These are phyloP conservation scores for Nothura maculosa DNA, from an alignment of 2,797 vertebrate species.

Conservation along the genomic window DNA sequence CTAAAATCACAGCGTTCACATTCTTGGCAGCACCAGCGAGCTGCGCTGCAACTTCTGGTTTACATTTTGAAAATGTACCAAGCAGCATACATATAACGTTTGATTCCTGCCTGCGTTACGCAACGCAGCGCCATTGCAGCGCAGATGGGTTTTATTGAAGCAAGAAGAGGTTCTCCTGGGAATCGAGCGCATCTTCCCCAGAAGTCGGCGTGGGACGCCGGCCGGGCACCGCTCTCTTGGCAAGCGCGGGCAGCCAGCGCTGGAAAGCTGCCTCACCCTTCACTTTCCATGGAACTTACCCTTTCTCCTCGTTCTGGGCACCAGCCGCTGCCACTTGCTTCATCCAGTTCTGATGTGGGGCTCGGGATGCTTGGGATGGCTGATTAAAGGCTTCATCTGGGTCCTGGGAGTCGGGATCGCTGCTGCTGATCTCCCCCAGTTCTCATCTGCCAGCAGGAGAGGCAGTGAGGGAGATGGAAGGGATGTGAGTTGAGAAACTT, in stretches of 20 bases:
- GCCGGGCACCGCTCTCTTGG: slow-evolving; percentile 44
- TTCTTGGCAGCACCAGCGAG: slow-evolving; percentile 40
- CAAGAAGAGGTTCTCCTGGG: slow-evolving; percentile 54
- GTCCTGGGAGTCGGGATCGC: background rate
- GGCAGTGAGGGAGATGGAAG: background rate
- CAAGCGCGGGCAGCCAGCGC: slow-evolving; percentile 3
- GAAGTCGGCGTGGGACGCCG: slow-evolving; percentile 4
- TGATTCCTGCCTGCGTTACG: slow-evolving; percentile 44
- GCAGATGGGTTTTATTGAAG: too few species aligned
- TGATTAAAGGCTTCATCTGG: background rate
- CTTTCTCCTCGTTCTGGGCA: slow-evolving; percentile 49
- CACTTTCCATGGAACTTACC: slow-evolving; percentile 53
- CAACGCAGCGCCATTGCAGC: slow-evolving; percentile 2
- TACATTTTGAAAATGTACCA: slow-evolving; percentile 53
- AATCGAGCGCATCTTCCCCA: slow-evolving; percentile 39
- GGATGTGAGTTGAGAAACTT: background rate
- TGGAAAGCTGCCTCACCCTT: slow-evolving; percentile 73
- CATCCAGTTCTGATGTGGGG: background rate
- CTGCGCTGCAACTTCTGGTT: slow-evolving; percentile 41
- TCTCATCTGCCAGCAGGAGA: background rate
- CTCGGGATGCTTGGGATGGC: background rate
- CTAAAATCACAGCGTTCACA: slow-evolving; percentile 28
- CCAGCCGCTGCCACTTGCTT: background rate
- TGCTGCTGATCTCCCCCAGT: background rate
- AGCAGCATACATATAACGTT: slow-evolving; percentile 31